These are phyloP conservation scores for Catharus fuscescens DNA, from an alignment of 2,113 vertebrate genomes.

Conservation along the genomic window DNA sequence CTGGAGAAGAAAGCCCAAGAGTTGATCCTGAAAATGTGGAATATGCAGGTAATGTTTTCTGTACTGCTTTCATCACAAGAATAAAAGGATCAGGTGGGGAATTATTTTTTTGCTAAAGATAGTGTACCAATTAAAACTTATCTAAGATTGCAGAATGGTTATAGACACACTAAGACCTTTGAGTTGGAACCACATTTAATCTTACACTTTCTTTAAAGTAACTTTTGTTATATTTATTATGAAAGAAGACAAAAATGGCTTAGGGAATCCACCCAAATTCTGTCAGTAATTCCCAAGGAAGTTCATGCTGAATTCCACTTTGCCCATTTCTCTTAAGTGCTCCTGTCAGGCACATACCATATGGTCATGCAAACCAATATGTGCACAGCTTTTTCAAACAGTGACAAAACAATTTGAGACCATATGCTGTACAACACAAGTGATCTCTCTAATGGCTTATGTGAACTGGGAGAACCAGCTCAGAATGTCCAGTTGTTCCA, in stretches of 20 bases:
- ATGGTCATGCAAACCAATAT: conserved; percentile 61
- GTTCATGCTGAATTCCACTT: background rate
- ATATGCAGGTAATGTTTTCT: background rate
- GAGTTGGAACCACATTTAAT: background rate
- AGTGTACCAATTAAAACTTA: background rate
- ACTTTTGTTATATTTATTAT: background rate
- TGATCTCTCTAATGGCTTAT: background rate
- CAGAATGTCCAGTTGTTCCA: background rate
- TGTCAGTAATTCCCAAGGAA: background rate
- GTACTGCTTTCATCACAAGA: background rate
- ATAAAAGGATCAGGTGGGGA: background rate
- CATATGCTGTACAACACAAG: conserved; percentile 38
- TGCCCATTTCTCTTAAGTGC: background rate
- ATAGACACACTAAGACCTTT: background rate
- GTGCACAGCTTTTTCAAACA: conserved; percentile 24
- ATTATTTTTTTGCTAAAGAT: background rate
- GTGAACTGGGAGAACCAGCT: background rate
- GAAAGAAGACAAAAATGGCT: background rate
- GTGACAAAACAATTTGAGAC: conserved; percentile 28
- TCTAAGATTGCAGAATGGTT: background rate
- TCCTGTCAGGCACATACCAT: conserved; percentile 1
- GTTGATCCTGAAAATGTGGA: background rate
- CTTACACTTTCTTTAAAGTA: background rate
- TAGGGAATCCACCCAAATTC: background rate
- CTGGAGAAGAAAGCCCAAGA: background rate